phyloP scores from a whole-genome alignment of 1,140 invertebrate genomes.

The Drosophila sucinea region DNA sequence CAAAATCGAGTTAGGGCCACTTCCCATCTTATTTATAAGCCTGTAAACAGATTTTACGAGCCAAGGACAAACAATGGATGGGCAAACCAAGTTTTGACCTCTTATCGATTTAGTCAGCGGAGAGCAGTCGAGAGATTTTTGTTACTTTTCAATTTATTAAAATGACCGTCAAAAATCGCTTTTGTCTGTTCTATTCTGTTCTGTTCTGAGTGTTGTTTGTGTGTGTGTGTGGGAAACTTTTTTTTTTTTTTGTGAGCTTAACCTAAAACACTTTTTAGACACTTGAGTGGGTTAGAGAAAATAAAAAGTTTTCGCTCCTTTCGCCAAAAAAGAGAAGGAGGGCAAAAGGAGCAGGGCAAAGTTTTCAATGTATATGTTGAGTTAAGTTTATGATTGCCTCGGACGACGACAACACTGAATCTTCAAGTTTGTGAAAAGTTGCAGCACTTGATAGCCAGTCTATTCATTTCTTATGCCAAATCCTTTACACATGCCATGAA shows the following conservation, averaged over 20 bases:
- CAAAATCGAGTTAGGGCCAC: constrained; percentile 57
- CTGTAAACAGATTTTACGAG: constrained; percentile 79
- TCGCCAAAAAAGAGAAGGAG: background rate
- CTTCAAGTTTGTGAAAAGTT: constrained; percentile 43
- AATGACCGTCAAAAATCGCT: constrained; percentile 78
- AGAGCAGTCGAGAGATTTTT: constrained; percentile 27
- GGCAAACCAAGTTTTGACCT: constrained; percentile 12
- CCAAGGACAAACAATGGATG: constrained; percentile 52
- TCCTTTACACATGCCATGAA: constrained; percentile 44
- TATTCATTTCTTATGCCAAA: constrained; percentile 58
- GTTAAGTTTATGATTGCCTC: constrained; percentile 26
- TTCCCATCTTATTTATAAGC: constrained; percentile 70
- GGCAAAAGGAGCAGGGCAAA: constrained; percentile 29
- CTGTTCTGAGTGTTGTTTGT: background rate
- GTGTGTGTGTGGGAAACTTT: constrained; percentile 9
- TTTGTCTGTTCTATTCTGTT: constrained; percentile 27
- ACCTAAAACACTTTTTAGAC: constrained; percentile 77
- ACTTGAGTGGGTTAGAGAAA: constrained; percentile 37
- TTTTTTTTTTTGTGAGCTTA: constrained; percentile 53
- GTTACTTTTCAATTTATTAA: constrained; percentile 77
- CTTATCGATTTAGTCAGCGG: constrained; percentile 37
- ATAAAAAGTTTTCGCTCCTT: constrained; percentile 24
- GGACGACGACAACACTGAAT: constrained; percentile 11
- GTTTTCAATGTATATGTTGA: constrained; percentile 37
- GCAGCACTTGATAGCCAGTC: constrained; percentile 34